These are phyloP conservation scores for Synergus japonicus DNA, from an alignment of 2,888 invertebrate species.

Conservation along the genomic window DNA sequence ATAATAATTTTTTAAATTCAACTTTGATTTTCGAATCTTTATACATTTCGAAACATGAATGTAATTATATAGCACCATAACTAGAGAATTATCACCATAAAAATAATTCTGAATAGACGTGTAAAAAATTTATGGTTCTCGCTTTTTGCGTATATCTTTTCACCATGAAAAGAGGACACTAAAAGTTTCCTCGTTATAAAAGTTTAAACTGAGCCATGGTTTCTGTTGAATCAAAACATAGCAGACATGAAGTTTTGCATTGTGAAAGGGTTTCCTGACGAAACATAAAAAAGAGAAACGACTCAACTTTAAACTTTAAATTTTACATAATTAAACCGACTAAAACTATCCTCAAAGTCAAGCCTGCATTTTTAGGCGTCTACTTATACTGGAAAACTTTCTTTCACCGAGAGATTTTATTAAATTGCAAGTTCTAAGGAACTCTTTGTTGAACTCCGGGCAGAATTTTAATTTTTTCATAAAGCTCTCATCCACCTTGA, in stretches of 20 bases:
- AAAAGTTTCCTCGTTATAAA: constrained; percentile 1
- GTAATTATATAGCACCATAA: too few relatives aligned
- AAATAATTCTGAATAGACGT: background rate
- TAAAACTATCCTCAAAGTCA: background rate
- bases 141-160: background rate
- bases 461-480: background rate
- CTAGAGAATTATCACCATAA: background rate
- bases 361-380: background rate
- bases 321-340: background rate
- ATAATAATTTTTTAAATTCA: background rate
- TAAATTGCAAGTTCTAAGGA: background rate
- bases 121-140: background rate
- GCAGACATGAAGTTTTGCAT: background rate
- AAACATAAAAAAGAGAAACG: constrained; percentile 13
- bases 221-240: background rate
- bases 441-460: background rate
- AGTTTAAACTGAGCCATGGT: background rate
- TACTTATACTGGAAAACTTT: background rate
- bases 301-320: constrained; percentile 3
- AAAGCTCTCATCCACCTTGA: background rate
- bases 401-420: background rate
- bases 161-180: background rate
- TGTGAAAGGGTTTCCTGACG: background rate
- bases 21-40: too few relatives aligned
- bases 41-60: background rate